Evolutionary conservation across 2,113 vertebrate genomes (phyloP), one percentile per base, ranked within the genome.

Genomic region (Microtus pennsylvanicus): DNA sequence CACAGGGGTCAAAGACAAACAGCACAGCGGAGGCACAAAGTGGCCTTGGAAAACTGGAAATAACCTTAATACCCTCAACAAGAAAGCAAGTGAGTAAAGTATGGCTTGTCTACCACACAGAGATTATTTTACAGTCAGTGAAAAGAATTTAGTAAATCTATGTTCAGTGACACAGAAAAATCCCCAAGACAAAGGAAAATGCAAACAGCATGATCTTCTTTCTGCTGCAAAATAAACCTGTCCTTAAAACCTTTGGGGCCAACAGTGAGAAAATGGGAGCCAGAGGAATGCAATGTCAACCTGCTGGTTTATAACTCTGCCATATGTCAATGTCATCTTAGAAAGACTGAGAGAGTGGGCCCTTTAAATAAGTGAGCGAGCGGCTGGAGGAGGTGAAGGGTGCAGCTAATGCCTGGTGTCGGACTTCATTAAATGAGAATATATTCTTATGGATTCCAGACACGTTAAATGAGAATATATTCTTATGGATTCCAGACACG

Each of bases 101-200:
- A 83, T 22, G 17, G 26, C 52, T 58, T 13, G 82, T 63, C 12
- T 87, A 83, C 38, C 77, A 45, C 11, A 86, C 63, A 24, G 11
- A 85, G 65, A 67, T 89, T 14, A 61, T 76, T 86, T 89, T 70
- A 76, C 5, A 38, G 6, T 50, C 55, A 47, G 55, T 72, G 89
- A 81, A 94, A 88, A 90, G 78, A 92, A 94, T 52, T 77, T 93
- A 72, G 13, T 78, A 72, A 24, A 17, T 69, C 52, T 91, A 17
- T 61, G 52, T 76, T 11, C 33, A 87, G 33, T 58, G 74, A 72
- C 52, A 83, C 47, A 35, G 55, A 75, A 93, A 89, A 24, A 72
- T 77, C 87, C 55, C 35, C 14, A 87, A 69, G 38, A 75, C 2
- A 78, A 90, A 91, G 85, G 55, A 94, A 94, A 90, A 92, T 63